Base-by-base conservation (phyloP, 2,888 invertebrate species). In the Busseola fusca region DNA sequence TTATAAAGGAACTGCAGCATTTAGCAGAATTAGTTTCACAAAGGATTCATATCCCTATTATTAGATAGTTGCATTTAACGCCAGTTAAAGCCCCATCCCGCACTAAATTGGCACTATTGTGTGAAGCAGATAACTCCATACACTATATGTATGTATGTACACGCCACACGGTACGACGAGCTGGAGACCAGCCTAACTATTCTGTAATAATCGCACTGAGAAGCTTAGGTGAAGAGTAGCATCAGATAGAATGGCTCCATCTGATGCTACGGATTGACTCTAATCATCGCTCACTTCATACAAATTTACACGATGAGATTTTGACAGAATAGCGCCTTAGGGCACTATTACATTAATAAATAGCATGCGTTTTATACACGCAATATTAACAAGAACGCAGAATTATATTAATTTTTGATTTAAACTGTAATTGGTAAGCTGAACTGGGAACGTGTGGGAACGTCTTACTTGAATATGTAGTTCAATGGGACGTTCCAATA, bases 101-200 rank as follows among this genome's bases (percentile, higher is more conserved):
- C 57, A 58, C 42, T 74, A 60, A 69, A 80, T 69, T 75, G 80
- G 42, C 76, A 62, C 48, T 69, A 80, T 78, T 77, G 80, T 68
- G 27, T 45, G 60, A 54, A 65, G 69, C 64, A 57, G 42, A 63
- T 75, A 64, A 54, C 27, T 69, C 64, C 42, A 50, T 50, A 30
- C 45, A 16, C n/a, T n/a, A n/a, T n/a, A n/a, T n/a, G n/a, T 25
- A 25, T 6, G 12, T 63, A 52, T 10, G 52, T 25, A 25, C 14
- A 56, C n/a, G n/a, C n/a, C n/a, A n/a, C n/a, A n/a, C 45, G 45
- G 18, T 48, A 52, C 48, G 45, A 14, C 45, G 25, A 48, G n/a
- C 16, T 27, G 27, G 30, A 30, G 63, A 69, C 7, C 25, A n/a
- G 18, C 18, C 45, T 18, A 18, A 7, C 18, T 21, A 45, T 40